Percentiles rank a stretch among this genome's conserved stretches.
Evolutionary conservation across 2,888 invertebrate genomes (phyloP).

Genomic region (Meandrusa payeni): DNA sequence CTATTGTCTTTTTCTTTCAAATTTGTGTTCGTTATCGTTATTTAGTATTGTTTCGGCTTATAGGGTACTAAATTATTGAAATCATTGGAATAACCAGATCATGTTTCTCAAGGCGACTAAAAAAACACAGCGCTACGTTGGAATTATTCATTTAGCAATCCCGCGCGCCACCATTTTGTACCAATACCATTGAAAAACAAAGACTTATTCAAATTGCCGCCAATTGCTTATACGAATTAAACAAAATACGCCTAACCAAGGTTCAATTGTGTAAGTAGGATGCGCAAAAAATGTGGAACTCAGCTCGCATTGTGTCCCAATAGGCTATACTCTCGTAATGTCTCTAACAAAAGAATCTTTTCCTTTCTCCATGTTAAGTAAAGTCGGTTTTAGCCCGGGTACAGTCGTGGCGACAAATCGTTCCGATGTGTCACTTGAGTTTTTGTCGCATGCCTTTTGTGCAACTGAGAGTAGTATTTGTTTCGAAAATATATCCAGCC

Average conservation of each 20-base stretch:
- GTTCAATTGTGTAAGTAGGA: slow-evolving; percentile 49
- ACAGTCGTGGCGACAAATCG: slow-evolving; percentile 45
- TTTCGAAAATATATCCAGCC: too few relatives aligned
- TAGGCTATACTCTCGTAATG: slow-evolving; percentile 70
- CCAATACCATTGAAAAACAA: slow-evolving; percentile 12
- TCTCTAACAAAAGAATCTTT: slow-evolving; percentile 69
- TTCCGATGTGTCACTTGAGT: slow-evolving; percentile 15
- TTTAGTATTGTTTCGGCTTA: too few relatives aligned
- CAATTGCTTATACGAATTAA: slow-evolving; percentile 8
- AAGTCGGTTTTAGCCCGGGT: slow-evolving; percentile 54
- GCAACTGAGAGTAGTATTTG: too few relatives aligned
- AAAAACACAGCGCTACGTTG: too few relatives aligned
- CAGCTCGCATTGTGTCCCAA: slow-evolving; percentile 55
- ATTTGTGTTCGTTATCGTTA: too few relatives aligned
- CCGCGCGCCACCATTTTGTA: too few relatives aligned
- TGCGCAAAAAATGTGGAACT: slow-evolving; percentile 70
- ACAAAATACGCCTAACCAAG: slow-evolving; percentile 36
- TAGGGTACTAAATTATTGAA: too few relatives aligned
- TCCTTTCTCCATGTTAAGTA: slow-evolving; percentile 69
- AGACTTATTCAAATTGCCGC: slow-evolving; percentile 3
- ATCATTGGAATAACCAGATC: too few relatives aligned
- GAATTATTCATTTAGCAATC: too few relatives aligned
- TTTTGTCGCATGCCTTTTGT: too few relatives aligned
- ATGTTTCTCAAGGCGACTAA: too few relatives aligned
- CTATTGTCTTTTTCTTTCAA: too few relatives aligned